Base-by-base conservation (phyloP, 30 jellyfish, hydroid and myxozoan species). In the Chrysaora quinquecirrha region DNA sequence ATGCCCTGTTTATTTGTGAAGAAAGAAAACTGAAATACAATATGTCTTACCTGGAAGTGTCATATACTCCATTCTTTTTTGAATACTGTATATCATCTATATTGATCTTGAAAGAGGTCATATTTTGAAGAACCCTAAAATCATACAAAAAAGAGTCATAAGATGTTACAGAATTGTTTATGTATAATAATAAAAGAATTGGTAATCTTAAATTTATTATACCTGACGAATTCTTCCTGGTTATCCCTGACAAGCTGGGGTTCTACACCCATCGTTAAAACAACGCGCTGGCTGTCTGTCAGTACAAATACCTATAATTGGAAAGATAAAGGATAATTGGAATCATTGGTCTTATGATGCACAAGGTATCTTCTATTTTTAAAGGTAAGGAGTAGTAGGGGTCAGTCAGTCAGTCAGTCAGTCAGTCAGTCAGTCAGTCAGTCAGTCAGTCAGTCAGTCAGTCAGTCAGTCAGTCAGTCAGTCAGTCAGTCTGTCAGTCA, bases 251-350 rank as follows among this genome's bases (percentile, higher is more conserved):
- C 95, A 30, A 38, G 31, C 54, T 83, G 84, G 0, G 97, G 97
- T 11, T 12, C 35, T 9, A 83, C 88, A 2, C 66, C 34, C 97
- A 89, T 80, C 38, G 97, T 89, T 48, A 89, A 34, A 14, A 81
- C 95, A 24, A 89, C 87, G 62, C 97, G 43, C 48, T 89, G 97
- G 31, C 58, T 49, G 64, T 89, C 97, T 18, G 95, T 89, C 75
- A 89, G 83, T 20, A 89, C 90, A 56, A 76, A 89, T 16, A 89
- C 65, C 97, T 89, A 48, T 1, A 34, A 63, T 2, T 28, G n/a
- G n/a, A n/a, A n/a, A n/a, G n/a, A n/a, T n/a, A n/a, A n/a, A n/a
- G n/a, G n/a, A n/a, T n/a, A n/a, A n/a, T n/a, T n/a, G n/a, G n/a
- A n/a, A n/a, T n/a, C n/a, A n/a, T n/a, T n/a, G n/a, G n/a, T n/a